Evolutionary conservation across 2,797 vertebrate species (phyloP).

Genomic region (Typhlichthys eigenmanni): DNA sequence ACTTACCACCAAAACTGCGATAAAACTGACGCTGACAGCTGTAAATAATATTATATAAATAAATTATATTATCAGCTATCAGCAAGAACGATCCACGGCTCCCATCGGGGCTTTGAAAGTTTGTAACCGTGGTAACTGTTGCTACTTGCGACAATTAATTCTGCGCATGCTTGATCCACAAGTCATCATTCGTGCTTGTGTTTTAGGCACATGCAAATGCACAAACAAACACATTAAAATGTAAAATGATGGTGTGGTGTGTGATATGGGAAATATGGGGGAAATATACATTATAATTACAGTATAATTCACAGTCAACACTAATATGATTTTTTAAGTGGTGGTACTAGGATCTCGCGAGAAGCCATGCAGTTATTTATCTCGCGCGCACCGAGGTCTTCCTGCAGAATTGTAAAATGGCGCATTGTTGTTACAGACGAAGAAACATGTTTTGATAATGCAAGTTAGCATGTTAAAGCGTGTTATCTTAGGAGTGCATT

Average conservation of each 20-base stretch:
- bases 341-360: constrained; percentile 57
- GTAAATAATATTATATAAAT: too few relatives aligned
- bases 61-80: too few relatives aligned
- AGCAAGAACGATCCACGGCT: too few relatives aligned
- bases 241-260: too few relatives aligned
- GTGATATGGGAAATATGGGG: too few relatives aligned
- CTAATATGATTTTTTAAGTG: not conserved
- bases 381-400: constrained; percentile 67
- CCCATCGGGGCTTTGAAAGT: constrained; percentile 37
- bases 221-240: too few relatives aligned
- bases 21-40: too few relatives aligned
- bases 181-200: too few relatives aligned
- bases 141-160: too few relatives aligned
- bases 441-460: constrained; percentile 31
- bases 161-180: accelerated
- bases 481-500: constrained; percentile 11
- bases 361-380: constrained; percentile 27
- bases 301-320: not conserved
- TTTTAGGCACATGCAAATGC: too few relatives aligned
- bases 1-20: too few relatives aligned
- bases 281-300: too few relatives aligned
- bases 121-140: constrained; percentile 63
- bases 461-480: constrained; percentile 12
- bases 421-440: constrained; percentile 68
- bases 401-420: constrained; percentile 74